These are phyloP conservation scores for Pteromalus puparum DNA, from an alignment of 1,140 invertebrate species.

Conservation along the genomic window DNA sequence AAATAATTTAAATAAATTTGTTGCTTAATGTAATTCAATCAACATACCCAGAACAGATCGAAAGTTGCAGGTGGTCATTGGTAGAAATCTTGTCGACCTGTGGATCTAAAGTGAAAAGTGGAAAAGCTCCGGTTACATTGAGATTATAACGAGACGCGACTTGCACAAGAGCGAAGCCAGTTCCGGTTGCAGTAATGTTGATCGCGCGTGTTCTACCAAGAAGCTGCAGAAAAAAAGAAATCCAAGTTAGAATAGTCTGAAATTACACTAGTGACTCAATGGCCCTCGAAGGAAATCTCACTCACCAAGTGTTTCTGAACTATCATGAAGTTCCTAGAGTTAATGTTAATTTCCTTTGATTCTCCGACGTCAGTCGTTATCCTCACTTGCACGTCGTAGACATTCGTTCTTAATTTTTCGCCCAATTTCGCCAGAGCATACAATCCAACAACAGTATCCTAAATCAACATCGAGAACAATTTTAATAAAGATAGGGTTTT, in stretches of 20 bases:
- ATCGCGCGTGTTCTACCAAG: slow-evolving; percentile 74
- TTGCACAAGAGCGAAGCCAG: slow-evolving; percentile 89
- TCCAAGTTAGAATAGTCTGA: background rate
- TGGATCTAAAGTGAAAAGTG: slow-evolving; percentile 91
- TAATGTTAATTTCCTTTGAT: slow-evolving; percentile 80
- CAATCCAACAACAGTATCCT: slow-evolving; percentile 86
- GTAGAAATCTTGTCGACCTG: slow-evolving; percentile 91
- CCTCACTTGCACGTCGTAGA: slow-evolving; percentile 77
- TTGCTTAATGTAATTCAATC: background rate
- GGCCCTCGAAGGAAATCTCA: slow-evolving; percentile 2
- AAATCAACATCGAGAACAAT: slow-evolving; percentile 20
- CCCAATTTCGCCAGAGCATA: slow-evolving; percentile 84
- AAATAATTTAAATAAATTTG: background rate
- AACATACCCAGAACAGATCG: slow-evolving; percentile 88
- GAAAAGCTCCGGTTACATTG: slow-evolving; percentile 92
- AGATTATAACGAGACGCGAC: slow-evolving; percentile 90
- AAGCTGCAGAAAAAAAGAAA: slow-evolving; percentile 35
- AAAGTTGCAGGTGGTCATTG: slow-evolving; percentile 88
- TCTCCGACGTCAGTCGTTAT: slow-evolving; percentile 78
- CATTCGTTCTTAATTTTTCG: slow-evolving; percentile 76
- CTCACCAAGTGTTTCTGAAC: slow-evolving; percentile 83
- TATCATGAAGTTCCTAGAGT: slow-evolving; percentile 83
- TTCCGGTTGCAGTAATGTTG: slow-evolving; percentile 84
- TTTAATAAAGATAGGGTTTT: background rate
- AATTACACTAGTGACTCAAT: background rate